Conservation (phyloP, 2,888 invertebrate genomes). For the Leucophenga montana region DNA sequence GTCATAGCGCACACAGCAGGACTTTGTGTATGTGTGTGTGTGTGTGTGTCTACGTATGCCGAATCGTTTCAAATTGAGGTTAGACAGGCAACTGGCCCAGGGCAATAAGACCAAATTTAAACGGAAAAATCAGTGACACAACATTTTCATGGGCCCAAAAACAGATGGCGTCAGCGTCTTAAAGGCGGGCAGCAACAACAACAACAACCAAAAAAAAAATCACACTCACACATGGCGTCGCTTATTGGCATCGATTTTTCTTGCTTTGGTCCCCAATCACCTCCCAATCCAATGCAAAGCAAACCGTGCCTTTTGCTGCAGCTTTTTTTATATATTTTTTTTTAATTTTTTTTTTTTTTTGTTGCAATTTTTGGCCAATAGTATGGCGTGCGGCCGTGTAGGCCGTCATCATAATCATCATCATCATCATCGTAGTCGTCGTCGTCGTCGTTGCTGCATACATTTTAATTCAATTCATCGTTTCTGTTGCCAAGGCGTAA, state of each 20-base stretch:
- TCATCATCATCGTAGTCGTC: background rate
- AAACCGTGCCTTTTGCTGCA: too few relatives aligned
- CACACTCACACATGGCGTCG: background rate
- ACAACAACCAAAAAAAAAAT: too few relatives aligned
- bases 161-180: conserved; percentile 23
- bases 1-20: background rate
- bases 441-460: background rate
- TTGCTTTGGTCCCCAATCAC: background rate
- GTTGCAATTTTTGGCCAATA: too few relatives aligned
- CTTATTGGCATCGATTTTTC: conserved; percentile 22
- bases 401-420: background rate
- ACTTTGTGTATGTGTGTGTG: too few relatives aligned
- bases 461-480: too few relatives aligned
- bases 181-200: too few relatives aligned
- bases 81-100: background rate
- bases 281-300: too few relatives aligned
- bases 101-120: background rate
- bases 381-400: too few relatives aligned
- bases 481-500: too few relatives aligned
- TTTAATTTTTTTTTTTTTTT: too few relatives aligned
- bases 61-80: background rate
- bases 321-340: too few relatives aligned
- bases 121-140: conserved; percentile 3
- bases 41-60: background rate
- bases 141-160: conserved; percentile 10